Conservation (phyloP, 2,888 invertebrate genomes). For the Gnatocerus cornutus region DNA sequence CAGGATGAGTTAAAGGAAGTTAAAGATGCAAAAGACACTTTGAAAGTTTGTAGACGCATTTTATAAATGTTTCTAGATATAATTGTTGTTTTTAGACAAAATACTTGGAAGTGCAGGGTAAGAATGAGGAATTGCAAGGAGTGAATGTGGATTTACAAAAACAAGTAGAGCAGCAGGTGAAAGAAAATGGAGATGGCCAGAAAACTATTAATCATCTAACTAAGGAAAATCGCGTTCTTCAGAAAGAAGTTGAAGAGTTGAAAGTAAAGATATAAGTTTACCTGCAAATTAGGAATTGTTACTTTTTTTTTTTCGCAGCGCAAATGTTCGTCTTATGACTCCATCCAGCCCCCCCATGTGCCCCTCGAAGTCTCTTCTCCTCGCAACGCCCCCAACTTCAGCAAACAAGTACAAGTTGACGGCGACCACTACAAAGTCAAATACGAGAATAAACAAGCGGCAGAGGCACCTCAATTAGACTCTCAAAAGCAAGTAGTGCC, state of each 20-base stretch:
- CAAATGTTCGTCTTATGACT: slow-evolving; percentile 53
- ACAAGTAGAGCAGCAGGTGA: slow-evolving; percentile 14
- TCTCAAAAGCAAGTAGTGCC: slow-evolving; percentile 52
- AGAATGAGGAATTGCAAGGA: slow-evolving; percentile 66
- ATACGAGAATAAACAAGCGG: slow-evolving; percentile 45
- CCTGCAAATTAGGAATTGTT: too few species aligned
- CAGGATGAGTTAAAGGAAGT: slow-evolving; percentile 72
- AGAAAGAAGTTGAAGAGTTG: slow-evolving; percentile 60
- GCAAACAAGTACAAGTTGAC: slow-evolving; percentile 13
- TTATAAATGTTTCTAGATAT: slow-evolving; percentile 17
- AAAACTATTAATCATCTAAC: slow-evolving; percentile 61
- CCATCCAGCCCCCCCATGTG: slow-evolving; percentile 51
- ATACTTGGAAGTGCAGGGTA: slow-evolving; percentile 65
- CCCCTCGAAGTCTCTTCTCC: slow-evolving; percentile 39
- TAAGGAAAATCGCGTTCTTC: slow-evolving; percentile 63
- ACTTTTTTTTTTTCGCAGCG: slow-evolving; percentile 49
- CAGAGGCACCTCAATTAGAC: slow-evolving; percentile 19
- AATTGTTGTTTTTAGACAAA: slow-evolving; percentile 61
- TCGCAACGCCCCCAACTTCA: slow-evolving; percentile 25
- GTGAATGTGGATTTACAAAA: slow-evolving; percentile 41
- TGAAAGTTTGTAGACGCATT: slow-evolving; percentile 68
- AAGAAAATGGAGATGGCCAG: slow-evolving; percentile 59
- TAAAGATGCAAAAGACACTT: slow-evolving; percentile 65
- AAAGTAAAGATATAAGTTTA: slow-evolving; percentile 62
- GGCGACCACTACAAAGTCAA: slow-evolving; percentile 41